phyloP scores from a whole-genome alignment of 2,113 vertebrate genomes.

The Microtus oregoni region DNA sequence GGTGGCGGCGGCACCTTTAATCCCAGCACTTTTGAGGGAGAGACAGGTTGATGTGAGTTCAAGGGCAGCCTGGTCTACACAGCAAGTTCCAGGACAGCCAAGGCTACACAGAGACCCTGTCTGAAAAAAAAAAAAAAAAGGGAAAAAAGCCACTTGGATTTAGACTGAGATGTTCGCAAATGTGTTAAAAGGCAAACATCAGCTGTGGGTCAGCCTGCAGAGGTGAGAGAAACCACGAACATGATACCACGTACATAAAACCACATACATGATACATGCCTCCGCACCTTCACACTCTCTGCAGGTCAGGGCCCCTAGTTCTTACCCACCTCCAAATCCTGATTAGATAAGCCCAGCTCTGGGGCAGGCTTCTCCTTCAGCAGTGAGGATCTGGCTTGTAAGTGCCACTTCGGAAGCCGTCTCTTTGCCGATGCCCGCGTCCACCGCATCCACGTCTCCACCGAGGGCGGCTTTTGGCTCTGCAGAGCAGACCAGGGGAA shows the following conservation, averaged over 20 bases:
- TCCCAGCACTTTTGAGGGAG: not conserved
- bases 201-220: not conserved
- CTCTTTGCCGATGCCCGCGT: conserved; percentile 77
- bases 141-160: not conserved
- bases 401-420: conserved; percentile 72
- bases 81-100: not conserved
- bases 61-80: not conserved
- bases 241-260: no score
- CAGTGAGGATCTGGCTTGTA: conserved; percentile 84
- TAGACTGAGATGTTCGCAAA: not conserved
- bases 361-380: conserved; percentile 92
- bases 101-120: not conserved
- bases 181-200: not conserved
- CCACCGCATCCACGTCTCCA: conserved; percentile 85
- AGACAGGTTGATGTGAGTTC: not conserved
- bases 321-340: conserved; percentile 92
- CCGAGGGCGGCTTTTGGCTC: conserved; percentile 57
- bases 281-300: not conserved
- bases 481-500: conserved; percentile 63
- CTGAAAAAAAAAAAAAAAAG: not conserved
- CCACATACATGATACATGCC: rapidly evolving
- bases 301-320: conserved; percentile 5
- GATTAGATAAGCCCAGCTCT: conserved; percentile 93
- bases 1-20: not conserved
- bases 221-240: not conserved